These are phyloP conservation scores for Coecobrya sp. DNA, from an alignment of 2,888 invertebrate genomes.

Conservation along the genomic window DNA sequence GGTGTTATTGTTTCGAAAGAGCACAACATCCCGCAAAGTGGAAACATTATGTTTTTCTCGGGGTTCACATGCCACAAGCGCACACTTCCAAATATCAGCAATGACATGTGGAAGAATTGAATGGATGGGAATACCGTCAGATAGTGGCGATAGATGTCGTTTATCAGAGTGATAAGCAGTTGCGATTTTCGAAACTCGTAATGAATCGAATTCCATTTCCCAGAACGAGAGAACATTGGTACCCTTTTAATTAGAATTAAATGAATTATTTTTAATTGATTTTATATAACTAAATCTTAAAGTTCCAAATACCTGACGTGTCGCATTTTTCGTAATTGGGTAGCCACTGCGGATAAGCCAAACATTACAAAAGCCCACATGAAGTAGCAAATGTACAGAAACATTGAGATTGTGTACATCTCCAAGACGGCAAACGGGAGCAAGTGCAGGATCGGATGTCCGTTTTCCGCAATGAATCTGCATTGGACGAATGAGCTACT, in stretches of 20 bases:
- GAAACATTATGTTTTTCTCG: slow-evolving; percentile 60
- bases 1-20: slow-evolving; percentile 63
- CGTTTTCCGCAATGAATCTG: neutral
- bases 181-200: neutral
- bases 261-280: neutral
- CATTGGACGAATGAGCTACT: neutral
- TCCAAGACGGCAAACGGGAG: slow-evolving; percentile 29
- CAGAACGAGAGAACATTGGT: neutral
- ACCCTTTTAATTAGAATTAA: neutral
- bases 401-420: slow-evolving; percentile 44
- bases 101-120: slow-evolving; percentile 46
- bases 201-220: neutral
- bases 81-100: slow-evolving; percentile 48
- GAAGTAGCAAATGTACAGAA: slow-evolving; percentile 63
- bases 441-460: neutral
- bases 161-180: slow-evolving; percentile 5
- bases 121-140: slow-evolving; percentile 61
- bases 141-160: slow-evolving; percentile 53
- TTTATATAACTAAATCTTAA: too few species aligned
- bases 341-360: neutral
- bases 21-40: slow-evolving; percentile 70
- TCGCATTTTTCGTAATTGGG: slow-evolving; percentile 40
- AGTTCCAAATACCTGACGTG: neutral
- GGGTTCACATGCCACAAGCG: slow-evolving; percentile 50
- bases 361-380: slow-evolving; percentile 59